Evolutionary conservation across 2,797 vertebrate species (phyloP).

Genomic region (Malacoctenus gilli): DNA sequence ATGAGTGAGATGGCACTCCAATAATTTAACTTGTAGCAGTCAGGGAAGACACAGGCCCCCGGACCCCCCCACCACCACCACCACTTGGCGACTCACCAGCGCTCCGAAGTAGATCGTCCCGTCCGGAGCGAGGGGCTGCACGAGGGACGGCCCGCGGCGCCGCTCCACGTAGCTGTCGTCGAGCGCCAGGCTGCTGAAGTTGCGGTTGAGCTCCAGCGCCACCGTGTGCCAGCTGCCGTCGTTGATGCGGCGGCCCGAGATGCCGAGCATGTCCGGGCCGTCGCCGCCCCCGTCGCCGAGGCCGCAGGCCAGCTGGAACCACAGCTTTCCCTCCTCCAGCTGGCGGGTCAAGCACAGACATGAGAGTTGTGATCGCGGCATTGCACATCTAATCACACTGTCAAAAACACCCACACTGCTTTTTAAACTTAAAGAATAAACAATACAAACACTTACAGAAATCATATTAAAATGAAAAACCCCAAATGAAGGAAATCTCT

Average conservation of each 20-base stretch:
- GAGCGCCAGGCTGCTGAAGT: slow-evolving; percentile 92
- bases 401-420: slow-evolving; percentile 19
- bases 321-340: slow-evolving; percentile 94
- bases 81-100: slow-evolving; percentile 67
- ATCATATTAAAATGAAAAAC: no score
- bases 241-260: slow-evolving; percentile 90
- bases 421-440: not conserved
- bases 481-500: no score
- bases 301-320: slow-evolving; percentile 92
- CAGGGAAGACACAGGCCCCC: no score
- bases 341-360: no score
- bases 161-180: slow-evolving; percentile 94
- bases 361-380: no score
- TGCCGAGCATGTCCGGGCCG: slow-evolving; percentile 87
- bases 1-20: no score
- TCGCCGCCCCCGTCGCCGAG: slow-evolving; percentile 58
- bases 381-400: not conserved
- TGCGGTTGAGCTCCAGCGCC: slow-evolving; percentile 91
- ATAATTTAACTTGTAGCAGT: no score
- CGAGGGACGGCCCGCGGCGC: slow-evolving; percentile 83
- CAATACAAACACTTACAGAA: no score
- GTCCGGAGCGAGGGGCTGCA: slow-evolving; percentile 83
- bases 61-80: no score
- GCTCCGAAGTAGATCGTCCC: slow-evolving; percentile 92
- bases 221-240: slow-evolving; percentile 97